Evolutionary conservation across 2,888 invertebrate genomes (phyloP).

Genomic region (Platynereis dumerilii): DNA sequence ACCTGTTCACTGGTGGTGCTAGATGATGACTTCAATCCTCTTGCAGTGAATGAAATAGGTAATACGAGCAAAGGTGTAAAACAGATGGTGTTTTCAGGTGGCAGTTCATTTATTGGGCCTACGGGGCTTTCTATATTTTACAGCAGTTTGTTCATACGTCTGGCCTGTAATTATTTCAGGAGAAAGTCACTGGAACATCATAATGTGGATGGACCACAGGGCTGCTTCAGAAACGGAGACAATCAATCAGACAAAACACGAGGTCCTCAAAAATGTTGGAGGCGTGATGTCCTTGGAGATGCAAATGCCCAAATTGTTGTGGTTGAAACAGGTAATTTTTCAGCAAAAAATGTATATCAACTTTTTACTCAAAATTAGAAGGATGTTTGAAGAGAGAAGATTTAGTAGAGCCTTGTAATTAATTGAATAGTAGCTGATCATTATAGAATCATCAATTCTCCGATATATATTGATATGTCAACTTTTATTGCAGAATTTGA

Average conservation of each 20-base stretch:
- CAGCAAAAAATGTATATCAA: too few species aligned
- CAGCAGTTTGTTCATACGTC: too few species aligned
- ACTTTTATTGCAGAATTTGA: slow-evolving; percentile 48
- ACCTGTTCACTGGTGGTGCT: slow-evolving; percentile 90
- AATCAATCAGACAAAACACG: slow-evolving; percentile 80
- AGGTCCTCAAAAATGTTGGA: slow-evolving; percentile 83
- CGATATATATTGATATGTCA: too few species aligned
- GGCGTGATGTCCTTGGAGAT: slow-evolving; percentile 95
- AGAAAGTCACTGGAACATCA: slow-evolving; percentile 66
- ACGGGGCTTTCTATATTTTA: too few species aligned
- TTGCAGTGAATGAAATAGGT: slow-evolving; percentile 54
- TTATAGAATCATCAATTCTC: too few species aligned
- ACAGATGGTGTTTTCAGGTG: too few species aligned
- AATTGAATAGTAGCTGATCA: too few species aligned
- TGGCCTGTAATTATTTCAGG: slow-evolving; percentile 66
- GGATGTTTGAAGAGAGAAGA: too few species aligned
- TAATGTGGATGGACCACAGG: slow-evolving; percentile 64
- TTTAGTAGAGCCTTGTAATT: too few species aligned
- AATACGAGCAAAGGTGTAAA: too few species aligned
- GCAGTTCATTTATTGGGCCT: too few species aligned
- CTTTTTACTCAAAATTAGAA: too few species aligned
- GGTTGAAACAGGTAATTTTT: slow-evolving; percentile 75
- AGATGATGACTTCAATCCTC: slow-evolving; percentile 69
- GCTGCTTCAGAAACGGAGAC: slow-evolving; percentile 75
- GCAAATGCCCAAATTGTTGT: slow-evolving; percentile 92